These are phyloP conservation scores for Falcunculus frontatus DNA, from an alignment of 2,113 vertebrate species.

Conservation along the genomic window DNA sequence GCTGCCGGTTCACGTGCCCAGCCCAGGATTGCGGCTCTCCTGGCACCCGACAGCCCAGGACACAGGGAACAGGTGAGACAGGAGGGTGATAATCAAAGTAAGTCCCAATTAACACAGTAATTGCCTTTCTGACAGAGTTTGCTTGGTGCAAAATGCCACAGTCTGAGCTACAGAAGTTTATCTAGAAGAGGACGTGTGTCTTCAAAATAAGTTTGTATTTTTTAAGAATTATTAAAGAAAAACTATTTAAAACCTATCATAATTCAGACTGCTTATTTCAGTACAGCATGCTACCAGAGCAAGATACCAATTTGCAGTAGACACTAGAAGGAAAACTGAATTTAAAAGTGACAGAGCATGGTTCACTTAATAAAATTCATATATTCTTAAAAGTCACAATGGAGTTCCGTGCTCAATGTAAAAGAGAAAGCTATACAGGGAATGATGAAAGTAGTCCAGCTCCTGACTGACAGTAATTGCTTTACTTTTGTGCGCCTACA, in stretches of 20 bases:
- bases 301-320: neutral
- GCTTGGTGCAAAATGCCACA: neutral
- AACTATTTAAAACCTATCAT: neutral
- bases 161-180: neutral
- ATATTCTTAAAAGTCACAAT: neutral
- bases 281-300: neutral
- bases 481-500: neutral
- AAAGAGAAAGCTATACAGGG: neutral
- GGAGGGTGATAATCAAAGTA: neutral
- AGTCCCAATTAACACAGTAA: neutral
- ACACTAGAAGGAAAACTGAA: neutral
- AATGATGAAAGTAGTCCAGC: neutral
- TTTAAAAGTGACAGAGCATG: neutral
- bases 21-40: neutral
- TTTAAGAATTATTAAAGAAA: neutral
- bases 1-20: neutral
- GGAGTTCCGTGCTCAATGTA: neutral
- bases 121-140: neutral
- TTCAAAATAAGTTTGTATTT: neutral
- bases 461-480: conserved; percentile 24
- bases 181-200: too few species aligned
- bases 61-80: neutral
- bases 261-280: neutral
- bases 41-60: neutral
- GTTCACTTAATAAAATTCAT: neutral